Percentiles rank a stretch among this genome's conserved stretches.
phyloP scores from a whole-genome alignment of 2,113 vertebrate species.

The Mirounga angustirostris region DNA sequence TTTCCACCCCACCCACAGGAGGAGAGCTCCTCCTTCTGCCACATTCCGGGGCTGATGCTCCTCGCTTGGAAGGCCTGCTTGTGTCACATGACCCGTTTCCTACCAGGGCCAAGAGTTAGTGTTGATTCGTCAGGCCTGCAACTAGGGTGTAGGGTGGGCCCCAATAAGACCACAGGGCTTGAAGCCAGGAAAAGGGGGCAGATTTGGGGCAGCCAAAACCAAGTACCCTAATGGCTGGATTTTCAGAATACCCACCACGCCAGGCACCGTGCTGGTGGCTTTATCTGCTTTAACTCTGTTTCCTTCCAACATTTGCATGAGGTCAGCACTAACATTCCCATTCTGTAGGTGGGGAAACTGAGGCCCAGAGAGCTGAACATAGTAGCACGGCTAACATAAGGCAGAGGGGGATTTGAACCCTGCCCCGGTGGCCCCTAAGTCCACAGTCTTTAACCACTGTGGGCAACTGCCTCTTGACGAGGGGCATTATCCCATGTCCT shows the following conservation, averaged over 20 bases:
- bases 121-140: not conserved
- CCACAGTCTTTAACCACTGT: not conserved
- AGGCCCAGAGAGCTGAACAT: not conserved
- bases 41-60: not conserved
- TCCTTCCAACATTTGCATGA: rapidly evolving
- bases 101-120: not conserved
- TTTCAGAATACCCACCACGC: not conserved
- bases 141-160: not conserved
- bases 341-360: not conserved
- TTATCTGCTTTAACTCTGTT: not conserved
- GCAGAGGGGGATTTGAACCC: not conserved
- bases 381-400: not conserved
- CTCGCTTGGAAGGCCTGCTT: not conserved
- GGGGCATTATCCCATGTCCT: not conserved
- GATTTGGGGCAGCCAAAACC: not conserved
- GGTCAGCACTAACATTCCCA: rapidly evolving
- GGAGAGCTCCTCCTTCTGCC: too few species aligned
- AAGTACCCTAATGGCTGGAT: not conserved
- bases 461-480: not conserved
- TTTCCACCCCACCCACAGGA: rapidly evolving
- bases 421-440: not conserved
- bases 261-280: too few species aligned
- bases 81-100: not conserved
- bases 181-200: not conserved
- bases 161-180: not conserved